Conservation (phyloP, 2,113 vertebrate species). For the Polypterus bichir region DNA sequence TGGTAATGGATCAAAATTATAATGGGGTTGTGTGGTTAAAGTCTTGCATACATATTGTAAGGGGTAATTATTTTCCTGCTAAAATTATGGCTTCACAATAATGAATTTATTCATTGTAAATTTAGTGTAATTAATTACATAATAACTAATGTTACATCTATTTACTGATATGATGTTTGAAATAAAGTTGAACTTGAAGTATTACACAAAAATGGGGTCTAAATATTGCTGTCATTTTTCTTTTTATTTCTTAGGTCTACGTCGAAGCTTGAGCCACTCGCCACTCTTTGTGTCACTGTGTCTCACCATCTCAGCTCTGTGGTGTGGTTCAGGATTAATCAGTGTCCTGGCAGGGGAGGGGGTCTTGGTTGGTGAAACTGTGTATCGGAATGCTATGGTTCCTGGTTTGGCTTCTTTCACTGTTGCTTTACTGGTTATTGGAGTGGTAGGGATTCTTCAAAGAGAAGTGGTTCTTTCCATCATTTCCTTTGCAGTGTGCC, state of each 20-base stretch:
- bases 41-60: no score
- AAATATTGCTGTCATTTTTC: not conserved
- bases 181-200: not conserved
- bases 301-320: constrained; percentile 60
- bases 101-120: no score
- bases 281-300: constrained; percentile 51
- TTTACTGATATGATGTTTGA: not conserved
- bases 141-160: not conserved
- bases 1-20: constrained; percentile 38
- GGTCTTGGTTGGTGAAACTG: constrained; percentile 19
- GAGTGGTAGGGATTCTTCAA: constrained; percentile 38
- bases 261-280: constrained; percentile 34
- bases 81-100: no score
- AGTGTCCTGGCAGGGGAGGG: constrained; percentile 53
- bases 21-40: no score
- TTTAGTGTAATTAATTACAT: no score
- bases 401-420: constrained; percentile 59
- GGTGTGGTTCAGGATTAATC: constrained; percentile 60
- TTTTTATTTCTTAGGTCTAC: constrained; percentile 40
- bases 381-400: constrained; percentile 40
- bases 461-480: constrained; percentile 41
- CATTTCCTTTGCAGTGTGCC: constrained; percentile 42
- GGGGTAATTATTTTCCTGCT: no score
- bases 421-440: constrained; percentile 52
- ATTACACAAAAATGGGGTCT: not conserved